Conservation (phyloP, 2,797 vertebrate species). For the Tokudaia tokunoshimensis region DNA sequence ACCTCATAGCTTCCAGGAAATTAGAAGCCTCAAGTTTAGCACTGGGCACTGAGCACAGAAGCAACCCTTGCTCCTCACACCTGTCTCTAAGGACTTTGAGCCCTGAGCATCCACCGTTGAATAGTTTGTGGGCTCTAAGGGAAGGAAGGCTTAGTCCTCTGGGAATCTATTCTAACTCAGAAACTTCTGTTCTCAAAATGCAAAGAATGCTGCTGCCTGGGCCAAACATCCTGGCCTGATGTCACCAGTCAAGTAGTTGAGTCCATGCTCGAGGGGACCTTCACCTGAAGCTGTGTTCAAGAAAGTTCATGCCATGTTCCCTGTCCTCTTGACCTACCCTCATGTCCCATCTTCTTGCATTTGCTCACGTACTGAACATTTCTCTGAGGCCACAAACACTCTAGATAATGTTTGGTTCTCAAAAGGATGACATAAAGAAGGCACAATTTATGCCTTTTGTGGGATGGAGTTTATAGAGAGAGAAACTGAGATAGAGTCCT, state of each 20-base stretch:
- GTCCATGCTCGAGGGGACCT: neutral
- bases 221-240: neutral
- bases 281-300: neutral
- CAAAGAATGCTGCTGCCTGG: neutral
- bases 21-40: neutral
- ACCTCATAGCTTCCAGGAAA: constrained; percentile 46
- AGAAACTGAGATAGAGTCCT: constrained; percentile 7
- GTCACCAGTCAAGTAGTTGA: neutral
- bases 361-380: neutral
- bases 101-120: neutral
- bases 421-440: neutral
- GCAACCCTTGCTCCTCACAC: neutral
- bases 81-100: constrained; percentile 24
- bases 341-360: neutral
- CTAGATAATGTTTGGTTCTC: neutral
- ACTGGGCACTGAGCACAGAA: constrained; percentile 10
- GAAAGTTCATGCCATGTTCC: neutral
- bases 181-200: constrained; percentile 1
- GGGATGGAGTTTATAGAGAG: neutral
- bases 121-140: neutral
- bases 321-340: neutral
- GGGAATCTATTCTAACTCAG: neutral
- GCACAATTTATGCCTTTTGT: neutral
- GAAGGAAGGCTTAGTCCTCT: neutral
- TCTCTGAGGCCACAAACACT: neutral